These are phyloP conservation scores for Cygnus olor DNA, from an alignment of 2,797 vertebrate genomes.

Conservation along the genomic window DNA sequence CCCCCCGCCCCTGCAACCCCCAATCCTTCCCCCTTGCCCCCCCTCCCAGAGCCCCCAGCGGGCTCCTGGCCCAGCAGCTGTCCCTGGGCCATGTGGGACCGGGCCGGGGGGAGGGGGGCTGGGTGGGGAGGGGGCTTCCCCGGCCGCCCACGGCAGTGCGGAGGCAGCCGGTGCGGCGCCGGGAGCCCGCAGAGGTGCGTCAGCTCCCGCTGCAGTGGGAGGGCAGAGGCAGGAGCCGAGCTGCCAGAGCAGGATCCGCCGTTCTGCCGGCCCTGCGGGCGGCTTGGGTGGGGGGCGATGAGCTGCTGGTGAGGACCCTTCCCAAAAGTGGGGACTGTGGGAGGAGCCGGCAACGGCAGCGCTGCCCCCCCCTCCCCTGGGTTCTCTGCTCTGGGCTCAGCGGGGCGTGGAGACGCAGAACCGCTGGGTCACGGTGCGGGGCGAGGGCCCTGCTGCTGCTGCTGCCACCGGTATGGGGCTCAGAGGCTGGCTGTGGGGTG, in stretches of 20 bases:
- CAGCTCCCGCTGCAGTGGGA: constrained; percentile 71
- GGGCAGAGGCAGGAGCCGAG: not conserved
- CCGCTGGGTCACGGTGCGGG: not conserved
- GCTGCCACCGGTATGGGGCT: not conserved
- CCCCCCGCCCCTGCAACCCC: not conserved
- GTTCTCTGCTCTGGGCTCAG: not conserved
- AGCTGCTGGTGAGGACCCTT: not conserved
- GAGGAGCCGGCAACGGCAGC: not conserved
- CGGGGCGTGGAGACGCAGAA: not conserved
- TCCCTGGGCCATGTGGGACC: not conserved
- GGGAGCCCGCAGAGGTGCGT: constrained; percentile 69
- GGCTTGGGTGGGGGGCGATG: not conserved
- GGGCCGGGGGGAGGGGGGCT: not conserved
- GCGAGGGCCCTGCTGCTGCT: not conserved
- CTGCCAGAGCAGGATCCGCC: not conserved
- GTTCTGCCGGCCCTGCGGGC: not conserved
- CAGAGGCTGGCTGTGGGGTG: no score
- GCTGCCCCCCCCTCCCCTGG: not conserved
- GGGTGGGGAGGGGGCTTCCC: not conserved
- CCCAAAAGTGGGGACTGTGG: not conserved
- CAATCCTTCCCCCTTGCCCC: no score
- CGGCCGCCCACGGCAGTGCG: constrained; percentile 12
- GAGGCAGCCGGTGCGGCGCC: constrained; percentile 13
- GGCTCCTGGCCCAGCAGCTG: not conserved
- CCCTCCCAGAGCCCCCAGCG: not conserved